Evolutionary conservation across 1,140 invertebrate genomes (phyloP), one percentile per base, ranked within the genome.

Genomic region (Drosophila kanapiae): DNA sequence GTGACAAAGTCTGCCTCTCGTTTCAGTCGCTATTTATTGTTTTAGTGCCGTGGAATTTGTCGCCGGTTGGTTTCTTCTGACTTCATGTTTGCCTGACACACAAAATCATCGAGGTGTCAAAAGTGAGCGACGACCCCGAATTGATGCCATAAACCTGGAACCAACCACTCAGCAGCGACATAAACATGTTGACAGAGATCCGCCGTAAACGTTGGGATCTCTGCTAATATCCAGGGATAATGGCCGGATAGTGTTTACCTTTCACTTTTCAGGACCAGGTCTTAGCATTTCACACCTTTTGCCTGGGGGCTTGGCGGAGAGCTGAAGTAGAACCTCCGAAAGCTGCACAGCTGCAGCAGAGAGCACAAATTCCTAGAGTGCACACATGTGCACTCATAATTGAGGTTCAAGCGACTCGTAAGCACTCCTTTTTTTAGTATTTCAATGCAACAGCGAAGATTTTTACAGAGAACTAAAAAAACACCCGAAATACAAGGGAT

Each of bases 31-130:
- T 49, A 54, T 69, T 82, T 82, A 67, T 75, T 53, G 56, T 80
- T 80, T 65, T 65, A 63, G 75, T 58, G 60, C n/a, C 18, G 42
- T 40, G 65, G 76, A 79, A 79, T 79, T 79, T 79, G 67, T 79
- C 51, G 27, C n/a, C 16, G 13, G 45, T 40, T 68, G 57, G 35
- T 42, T 48, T 49, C n/a, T 29, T 75, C 18, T 27, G 53, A 38
- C 35, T 38, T 56, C 0, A 40, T 56, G 40, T 74, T 70, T 54
- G 65, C 53, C 72, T 81, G 79, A 82, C 83, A 82, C 57, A 82
- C 70, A 87, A 87, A 86, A 70, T 69, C 83, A 82, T 80, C 70
- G 79, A 87, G 67, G 83, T 87, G 83, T 87, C 70, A 82, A 79
- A 75, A 82, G 47, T 61, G 48, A 78, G 72, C 57, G 43, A 69